Conservation (phyloP, 2,113 vertebrate species). For the Corynorhinus townsendii region DNA sequence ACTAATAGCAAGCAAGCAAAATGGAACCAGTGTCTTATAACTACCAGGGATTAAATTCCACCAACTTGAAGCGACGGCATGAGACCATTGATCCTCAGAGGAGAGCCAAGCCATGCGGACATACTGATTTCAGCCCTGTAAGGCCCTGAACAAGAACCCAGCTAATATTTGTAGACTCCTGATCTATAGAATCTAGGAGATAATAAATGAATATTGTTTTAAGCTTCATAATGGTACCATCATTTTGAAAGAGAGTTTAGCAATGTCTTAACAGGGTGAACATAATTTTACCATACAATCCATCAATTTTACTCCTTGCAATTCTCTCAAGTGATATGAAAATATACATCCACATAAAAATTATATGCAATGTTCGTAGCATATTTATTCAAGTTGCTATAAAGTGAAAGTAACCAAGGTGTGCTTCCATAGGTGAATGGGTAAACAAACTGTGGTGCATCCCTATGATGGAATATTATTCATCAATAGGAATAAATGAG, state of each 20-base stretch:
- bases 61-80: not conserved
- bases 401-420: not conserved
- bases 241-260: not conserved
- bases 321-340: not conserved
- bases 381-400: not conserved
- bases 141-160: not conserved
- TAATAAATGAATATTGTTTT: not conserved
- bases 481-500: not conserved
- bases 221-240: not conserved
- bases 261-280: not conserved
- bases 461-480: not conserved
- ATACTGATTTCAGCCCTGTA: not conserved
- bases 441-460: not conserved
- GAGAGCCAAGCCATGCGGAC: not conserved
- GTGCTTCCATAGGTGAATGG: not conserved
- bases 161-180: not conserved
- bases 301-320: not conserved
- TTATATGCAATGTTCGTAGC: not conserved
- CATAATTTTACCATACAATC: not conserved
- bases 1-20: not conserved
- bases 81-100: not conserved
- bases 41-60: not conserved
- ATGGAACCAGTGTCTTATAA: not conserved
- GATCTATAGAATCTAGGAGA: not conserved
- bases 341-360: not conserved